phyloP scores from a whole-genome alignment of 1,140 invertebrate species.

The Aphidius ervi region DNA sequence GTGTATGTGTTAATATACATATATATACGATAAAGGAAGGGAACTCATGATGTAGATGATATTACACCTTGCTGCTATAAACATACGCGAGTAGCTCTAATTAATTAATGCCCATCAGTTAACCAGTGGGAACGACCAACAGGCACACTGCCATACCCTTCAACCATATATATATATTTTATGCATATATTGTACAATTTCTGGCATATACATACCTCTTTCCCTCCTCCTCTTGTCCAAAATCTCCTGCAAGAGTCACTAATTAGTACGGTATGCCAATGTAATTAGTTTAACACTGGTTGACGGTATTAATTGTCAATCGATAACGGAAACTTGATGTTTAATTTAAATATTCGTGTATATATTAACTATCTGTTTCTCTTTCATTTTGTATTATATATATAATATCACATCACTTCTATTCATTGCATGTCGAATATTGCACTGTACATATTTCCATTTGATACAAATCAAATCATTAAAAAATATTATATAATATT shows the following conservation, averaged over 20 bases:
- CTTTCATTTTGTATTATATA: too few species aligned
- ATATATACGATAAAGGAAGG: neutral
- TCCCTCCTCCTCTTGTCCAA: neutral
- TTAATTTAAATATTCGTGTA: slow-evolving; percentile 34
- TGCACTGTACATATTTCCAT: too few species aligned
- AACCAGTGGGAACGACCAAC: slow-evolving; percentile 26
- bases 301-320: slow-evolving; percentile 39
- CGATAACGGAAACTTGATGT: slow-evolving; percentile 32
- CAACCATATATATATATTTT: too few species aligned
- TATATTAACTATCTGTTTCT: too few species aligned
- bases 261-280: slow-evolving; percentile 47
- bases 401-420: too few species aligned
- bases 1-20: neutral
- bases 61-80: slow-evolving; percentile 11
- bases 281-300: slow-evolving; percentile 48
- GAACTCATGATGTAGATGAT: neutral
- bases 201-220: neutral
- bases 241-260: slow-evolving; percentile 35
- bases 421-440: too few species aligned
- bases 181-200: neutral
- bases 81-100: slow-evolving; percentile 43
- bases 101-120: slow-evolving; percentile 51
- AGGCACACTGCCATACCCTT: neutral
- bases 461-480: too few species aligned
- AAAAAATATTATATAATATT: too few species aligned